A percentile compares a stretch with the other conserved stretches of the same genome.
Evolutionary conservation across 2,797 vertebrate species (phyloP).

Genomic region (Parotocinclus haroldoi): DNA sequence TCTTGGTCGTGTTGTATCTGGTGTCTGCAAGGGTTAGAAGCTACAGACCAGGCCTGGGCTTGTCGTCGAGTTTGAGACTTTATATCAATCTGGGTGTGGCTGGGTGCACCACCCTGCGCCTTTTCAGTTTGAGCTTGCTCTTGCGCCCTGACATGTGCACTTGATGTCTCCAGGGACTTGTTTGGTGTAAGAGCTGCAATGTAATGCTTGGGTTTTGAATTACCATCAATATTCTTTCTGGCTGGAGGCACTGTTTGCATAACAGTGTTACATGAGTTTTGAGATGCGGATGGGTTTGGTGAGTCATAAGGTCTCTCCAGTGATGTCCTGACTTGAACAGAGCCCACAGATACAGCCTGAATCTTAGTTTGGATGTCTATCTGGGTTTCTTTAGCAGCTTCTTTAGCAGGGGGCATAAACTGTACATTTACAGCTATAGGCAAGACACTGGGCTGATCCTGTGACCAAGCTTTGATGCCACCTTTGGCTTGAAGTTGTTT

Average conservation of each 20-base stretch:
- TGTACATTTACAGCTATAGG: conserved; percentile 12
- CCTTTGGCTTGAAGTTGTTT: no score
- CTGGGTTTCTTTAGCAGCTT: neutral
- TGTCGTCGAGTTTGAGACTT: conserved; percentile 15
- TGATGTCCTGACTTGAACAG: neutral
- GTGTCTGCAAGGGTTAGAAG: neutral
- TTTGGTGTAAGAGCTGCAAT: conserved; percentile 13
- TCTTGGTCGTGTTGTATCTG: conserved; percentile 22
- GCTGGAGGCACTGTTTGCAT: neutral
- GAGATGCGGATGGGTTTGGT: neutral
- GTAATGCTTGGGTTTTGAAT: neutral
- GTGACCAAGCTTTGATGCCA: neutral
- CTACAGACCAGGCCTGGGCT: conserved; percentile 10
- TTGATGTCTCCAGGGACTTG: conserved; percentile 12
- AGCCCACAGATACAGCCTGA: no score
- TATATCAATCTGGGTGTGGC: conserved; percentile 19
- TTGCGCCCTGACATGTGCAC: conserved; percentile 14
- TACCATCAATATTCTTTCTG: neutral
- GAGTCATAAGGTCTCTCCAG: neutral
- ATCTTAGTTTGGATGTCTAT: no score
- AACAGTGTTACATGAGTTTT: neutral
- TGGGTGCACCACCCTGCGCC: conserved; percentile 12
- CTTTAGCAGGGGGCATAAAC: neutral
- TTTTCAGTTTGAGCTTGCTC: neutral
- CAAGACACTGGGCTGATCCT: conserved; percentile 1